A percentile compares a stretch with the other conserved stretches of the same genome.
These are phyloP conservation scores for Mesodorylaimus sp. DNA, from an alignment of 2,888 invertebrate species.

Conservation along the genomic window DNA sequence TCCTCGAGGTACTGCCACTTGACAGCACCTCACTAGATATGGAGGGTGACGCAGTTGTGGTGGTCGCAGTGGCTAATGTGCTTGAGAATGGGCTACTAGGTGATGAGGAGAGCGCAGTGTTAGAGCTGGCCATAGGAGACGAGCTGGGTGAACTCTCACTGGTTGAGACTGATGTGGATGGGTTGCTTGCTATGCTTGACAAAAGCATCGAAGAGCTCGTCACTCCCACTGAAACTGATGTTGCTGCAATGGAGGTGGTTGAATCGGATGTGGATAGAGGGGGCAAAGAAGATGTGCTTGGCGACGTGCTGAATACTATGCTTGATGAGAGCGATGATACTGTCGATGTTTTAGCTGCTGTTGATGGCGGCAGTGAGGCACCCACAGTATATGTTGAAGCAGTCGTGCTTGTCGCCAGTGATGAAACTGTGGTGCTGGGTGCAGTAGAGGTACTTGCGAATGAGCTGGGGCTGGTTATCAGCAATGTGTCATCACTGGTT, in stretches of 20 bases:
- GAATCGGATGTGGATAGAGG: not conserved
- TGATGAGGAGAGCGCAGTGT: too few relatives aligned
- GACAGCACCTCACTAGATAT: too few relatives aligned
- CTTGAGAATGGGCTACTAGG: not conserved
- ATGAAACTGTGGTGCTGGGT: not conserved
- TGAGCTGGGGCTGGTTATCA: not conserved
- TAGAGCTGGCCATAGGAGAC: too few relatives aligned
- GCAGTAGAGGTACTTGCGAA: not conserved
- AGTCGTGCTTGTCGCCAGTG: not conserved
- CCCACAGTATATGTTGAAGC: not conserved
- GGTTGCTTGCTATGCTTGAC: not conserved
- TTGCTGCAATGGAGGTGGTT: not conserved
- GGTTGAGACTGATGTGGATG: too few relatives aligned
- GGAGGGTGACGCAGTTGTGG: not conserved
- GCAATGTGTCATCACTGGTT: not conserved
- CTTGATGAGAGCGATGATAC: not conserved
- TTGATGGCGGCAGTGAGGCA: not conserved
- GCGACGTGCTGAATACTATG: not conserved
- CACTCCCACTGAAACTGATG: not conserved
- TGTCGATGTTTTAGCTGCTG: slow-evolving; percentile 4
- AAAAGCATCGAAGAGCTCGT: not conserved
- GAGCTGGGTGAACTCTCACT: too few relatives aligned
- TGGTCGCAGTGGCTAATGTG: not conserved
- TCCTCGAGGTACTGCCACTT: too few relatives aligned
- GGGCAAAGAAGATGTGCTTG: not conserved